Evolutionary conservation across 1,140 invertebrate species (phyloP), one percentile per base, ranked within the genome.

Genomic region (Drosophila quadrilineata): DNA sequence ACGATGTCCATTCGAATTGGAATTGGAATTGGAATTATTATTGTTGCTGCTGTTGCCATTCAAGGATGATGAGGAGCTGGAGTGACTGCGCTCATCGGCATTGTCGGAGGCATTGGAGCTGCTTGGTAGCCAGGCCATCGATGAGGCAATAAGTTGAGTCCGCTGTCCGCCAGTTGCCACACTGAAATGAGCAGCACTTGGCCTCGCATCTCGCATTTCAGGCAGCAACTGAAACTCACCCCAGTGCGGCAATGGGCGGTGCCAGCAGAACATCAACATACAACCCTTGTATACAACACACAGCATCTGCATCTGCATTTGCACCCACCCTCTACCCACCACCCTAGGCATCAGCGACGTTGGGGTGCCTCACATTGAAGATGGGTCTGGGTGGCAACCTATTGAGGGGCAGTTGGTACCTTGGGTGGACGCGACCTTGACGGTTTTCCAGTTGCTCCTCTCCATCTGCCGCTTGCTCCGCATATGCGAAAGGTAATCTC

Each of bases 81-180:
- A 72, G 4, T 49, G 28, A 8, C 48, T 86, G 41, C 76, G 66
- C 0, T 82, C 82, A 14, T 87, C 76, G 3, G 70, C 64, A 41
- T 87, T 84, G n/a, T 77, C 77, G 4, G 71, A 57, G 12, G 56
- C 71, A 3, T 82, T 82, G 9, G 66, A 67, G 49, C 71, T 84
- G 71, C 79, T 84, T 1, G 79, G 80, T 40, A 85, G 54, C 79
- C 79, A 84, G 31, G 79, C 79, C 79, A 84, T 84, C 26, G 17
- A 8, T 12, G 5, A 9, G 1, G 10, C 28, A 52, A 33, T 36
- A 6, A 2, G 24, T 10, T 6, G 40, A 40, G 57, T 49, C 52
- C 10, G 38, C 17, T 21, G n/a, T 33, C 9, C 19, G 0, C 14
- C 6, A 8, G 6, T 6, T 35, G 5, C 3, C 10, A 16, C 40